A percentile compares a stretch with the other conserved stretches of the same genome.
Conservation (phyloP, 1,140 invertebrate genomes). For the Wasmannia auropunctata region DNA sequence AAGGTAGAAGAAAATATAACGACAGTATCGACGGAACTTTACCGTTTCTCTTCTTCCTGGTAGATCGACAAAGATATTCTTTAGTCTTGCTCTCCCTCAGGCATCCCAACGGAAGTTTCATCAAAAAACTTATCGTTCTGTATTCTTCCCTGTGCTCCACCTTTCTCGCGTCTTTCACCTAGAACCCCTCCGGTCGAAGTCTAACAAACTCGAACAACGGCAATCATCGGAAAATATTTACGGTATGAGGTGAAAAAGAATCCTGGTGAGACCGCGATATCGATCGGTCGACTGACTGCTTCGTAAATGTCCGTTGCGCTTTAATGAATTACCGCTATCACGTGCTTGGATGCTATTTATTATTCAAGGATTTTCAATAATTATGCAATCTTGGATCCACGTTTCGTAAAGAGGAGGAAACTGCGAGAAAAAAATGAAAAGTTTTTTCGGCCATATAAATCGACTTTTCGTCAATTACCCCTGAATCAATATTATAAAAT, state of each 20-base stretch:
- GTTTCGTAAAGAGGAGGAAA: not conserved
- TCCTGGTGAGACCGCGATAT: not conserved
- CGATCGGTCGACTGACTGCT: not conserved
- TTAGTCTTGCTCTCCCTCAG: conserved; percentile 27
- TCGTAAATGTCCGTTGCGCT: not conserved
- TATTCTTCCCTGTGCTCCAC: conserved; percentile 6
- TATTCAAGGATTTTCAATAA: not conserved
- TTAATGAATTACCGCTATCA: conserved; percentile 16
- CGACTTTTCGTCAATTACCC: not conserved
- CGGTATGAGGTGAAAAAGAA: conserved; percentile 37
- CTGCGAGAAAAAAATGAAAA: not conserved
- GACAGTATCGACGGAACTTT: conserved; percentile 58
- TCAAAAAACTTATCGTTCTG: conserved; percentile 63
- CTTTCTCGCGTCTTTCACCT: conserved; percentile 21
- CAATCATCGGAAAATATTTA: conserved; percentile 65
- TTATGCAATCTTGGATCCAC: not conserved
- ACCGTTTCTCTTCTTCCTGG: conserved; percentile 1
- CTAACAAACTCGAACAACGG: conserved; percentile 59
- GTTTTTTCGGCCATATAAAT: not conserved
- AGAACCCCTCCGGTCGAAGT: conserved; percentile 54
- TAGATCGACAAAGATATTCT: conserved; percentile 54
- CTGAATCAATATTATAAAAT: conserved; percentile 21
- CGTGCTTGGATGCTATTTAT: not conserved
- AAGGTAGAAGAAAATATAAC: conserved; percentile 52
- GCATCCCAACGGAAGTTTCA: conserved; percentile 57